These are phyloP conservation scores for Plestiodon gilberti DNA, from an alignment of 2,113 vertebrate species.

Conservation along the genomic window DNA sequence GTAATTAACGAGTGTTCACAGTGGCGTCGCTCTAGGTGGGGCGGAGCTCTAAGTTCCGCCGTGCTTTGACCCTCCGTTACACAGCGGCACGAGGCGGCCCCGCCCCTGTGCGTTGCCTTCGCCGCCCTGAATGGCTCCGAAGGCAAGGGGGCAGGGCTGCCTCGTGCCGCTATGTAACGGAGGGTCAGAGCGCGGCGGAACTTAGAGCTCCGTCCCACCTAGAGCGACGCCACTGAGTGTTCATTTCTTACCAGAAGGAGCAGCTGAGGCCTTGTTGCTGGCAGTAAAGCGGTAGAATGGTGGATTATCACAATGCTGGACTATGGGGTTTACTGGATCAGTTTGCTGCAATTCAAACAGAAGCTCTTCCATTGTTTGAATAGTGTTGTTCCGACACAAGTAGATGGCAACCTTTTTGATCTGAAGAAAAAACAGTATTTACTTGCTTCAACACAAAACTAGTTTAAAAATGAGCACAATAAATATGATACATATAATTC, in stretches of 20 bases:
- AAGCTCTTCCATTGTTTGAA: slow-evolving; percentile 98
- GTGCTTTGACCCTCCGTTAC: no score
- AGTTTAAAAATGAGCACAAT: background rate
- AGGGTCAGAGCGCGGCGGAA: no score
- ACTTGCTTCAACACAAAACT: slow-evolving; percentile 2
- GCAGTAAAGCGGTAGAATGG: slow-evolving; percentile 96
- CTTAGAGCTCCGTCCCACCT: no score
- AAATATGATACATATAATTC: background rate
- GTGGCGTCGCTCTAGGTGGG: no score
- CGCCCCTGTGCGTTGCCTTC: no score
- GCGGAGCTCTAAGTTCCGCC: no score
- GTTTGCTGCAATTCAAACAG: slow-evolving; percentile 98
- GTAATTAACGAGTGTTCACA: background rate
- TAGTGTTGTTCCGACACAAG: slow-evolving; percentile 96
- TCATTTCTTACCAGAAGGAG: slow-evolving; percentile 86
- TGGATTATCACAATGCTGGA: slow-evolving; percentile 96
- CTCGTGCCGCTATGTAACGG: no score
- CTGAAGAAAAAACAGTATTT: slow-evolving; percentile 68
- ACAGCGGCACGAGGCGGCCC: no score
- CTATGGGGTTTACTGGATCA: slow-evolving; percentile 95
- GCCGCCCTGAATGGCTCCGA: no score
- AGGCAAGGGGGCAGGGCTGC: no score
- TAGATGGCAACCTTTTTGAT: slow-evolving; percentile 98
- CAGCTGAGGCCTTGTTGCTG: slow-evolving; percentile 92
- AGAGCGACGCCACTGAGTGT: no score